These are phyloP conservation scores for Molanna angustata DNA, from an alignment of 2,888 invertebrate species.

Conservation along the genomic window DNA sequence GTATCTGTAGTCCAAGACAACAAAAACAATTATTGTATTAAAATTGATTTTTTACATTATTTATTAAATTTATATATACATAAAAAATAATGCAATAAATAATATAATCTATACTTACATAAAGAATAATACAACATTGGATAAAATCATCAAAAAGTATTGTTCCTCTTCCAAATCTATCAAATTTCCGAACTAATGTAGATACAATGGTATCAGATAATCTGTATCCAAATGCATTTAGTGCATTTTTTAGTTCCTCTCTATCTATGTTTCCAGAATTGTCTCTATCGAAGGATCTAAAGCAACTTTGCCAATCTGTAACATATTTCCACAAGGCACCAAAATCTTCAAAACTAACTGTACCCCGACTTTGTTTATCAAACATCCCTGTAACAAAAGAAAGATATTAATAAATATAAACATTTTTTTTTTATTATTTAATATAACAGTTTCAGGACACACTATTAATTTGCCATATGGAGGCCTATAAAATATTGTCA, in stretches of 20 bases:
- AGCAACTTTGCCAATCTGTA: constrained; percentile 96
- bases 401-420: too few species aligned
- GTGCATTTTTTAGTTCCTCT: constrained; percentile 84
- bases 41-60: too few species aligned
- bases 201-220: constrained; percentile 80
- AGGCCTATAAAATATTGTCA: too few species aligned
- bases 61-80: too few species aligned
- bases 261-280: constrained; percentile 91
- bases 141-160: constrained; percentile 98
- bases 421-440: too few species aligned
- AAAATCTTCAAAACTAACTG: constrained; percentile 93
- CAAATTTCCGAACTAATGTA: constrained; percentile 87
- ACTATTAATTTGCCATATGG: too few species aligned
- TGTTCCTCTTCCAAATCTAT: constrained; percentile 84
- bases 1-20: too few species aligned
- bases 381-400: constrained; percentile 74
- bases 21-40: too few species aligned
- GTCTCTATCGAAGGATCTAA: constrained; percentile 90
- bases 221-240: constrained; percentile 86
- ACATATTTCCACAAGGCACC: constrained; percentile 97
- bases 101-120: constrained; percentile 64
- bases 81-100: too few species aligned
- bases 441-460: too few species aligned
- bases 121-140: constrained; percentile 89
- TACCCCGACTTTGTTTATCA: constrained; percentile 85